phyloP scores from a whole-genome alignment of 2,113 vertebrate species.

The Galemys pyrenaicus region DNA sequence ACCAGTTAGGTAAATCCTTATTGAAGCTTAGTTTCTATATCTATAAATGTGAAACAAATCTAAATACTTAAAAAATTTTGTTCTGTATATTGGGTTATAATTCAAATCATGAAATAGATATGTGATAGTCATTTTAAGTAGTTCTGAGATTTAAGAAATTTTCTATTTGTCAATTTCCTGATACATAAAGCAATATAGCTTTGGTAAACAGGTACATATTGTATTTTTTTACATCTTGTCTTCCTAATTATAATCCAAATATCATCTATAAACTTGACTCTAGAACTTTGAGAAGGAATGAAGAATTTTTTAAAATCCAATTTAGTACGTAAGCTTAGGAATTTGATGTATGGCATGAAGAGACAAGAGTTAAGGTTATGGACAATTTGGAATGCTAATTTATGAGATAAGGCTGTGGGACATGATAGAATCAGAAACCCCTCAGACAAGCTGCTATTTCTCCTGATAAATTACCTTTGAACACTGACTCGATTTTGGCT shows the following conservation, averaged over 20 bases:
- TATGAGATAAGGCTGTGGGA: neutral
- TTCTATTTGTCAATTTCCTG: neutral
- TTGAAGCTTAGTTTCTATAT: neutral
- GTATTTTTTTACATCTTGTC: neutral
- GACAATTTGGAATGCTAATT: neutral
- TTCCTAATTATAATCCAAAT: slow-evolving; percentile 12
- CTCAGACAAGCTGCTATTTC: neutral
- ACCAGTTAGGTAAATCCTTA: neutral
- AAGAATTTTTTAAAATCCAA: neutral
- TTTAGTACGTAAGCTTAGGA: neutral
- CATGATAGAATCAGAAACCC: neutral
- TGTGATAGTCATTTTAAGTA: neutral
- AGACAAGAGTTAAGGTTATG: neutral
- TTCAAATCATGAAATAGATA: neutral
- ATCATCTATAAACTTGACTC: neutral
- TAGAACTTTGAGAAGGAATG: neutral
- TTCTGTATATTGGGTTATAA: slow-evolving; percentile 22
- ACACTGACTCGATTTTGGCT: neutral
- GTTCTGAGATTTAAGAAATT: neutral
- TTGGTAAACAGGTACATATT: neutral
- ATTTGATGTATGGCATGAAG: neutral
- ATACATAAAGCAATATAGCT: neutral
- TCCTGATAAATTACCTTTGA: neutral
- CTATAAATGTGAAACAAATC: neutral
- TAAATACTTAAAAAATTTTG: neutral